Evolutionary conservation across 2,113 vertebrate genomes (phyloP).

Genomic region (Pelobates fuscus): DNA sequence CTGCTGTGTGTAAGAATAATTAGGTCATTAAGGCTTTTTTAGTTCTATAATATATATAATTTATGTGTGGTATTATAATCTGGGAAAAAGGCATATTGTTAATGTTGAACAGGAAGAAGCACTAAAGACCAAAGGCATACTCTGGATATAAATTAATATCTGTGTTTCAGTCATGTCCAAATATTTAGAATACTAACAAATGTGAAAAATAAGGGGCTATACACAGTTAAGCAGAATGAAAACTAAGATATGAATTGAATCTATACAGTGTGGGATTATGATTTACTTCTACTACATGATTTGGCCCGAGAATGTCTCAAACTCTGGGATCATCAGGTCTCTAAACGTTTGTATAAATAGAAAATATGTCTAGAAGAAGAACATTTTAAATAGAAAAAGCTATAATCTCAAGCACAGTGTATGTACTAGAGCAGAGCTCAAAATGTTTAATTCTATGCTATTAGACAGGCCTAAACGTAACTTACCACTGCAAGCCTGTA

Average conservation of each 20-base stretch:
- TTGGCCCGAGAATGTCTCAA: too few relatives aligned
- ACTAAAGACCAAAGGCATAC: conserved; percentile 34
- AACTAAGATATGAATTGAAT: background rate
- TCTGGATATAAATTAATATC: conserved; percentile 33
- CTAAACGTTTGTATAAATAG: too few relatives aligned
- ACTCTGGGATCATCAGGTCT: too few relatives aligned
- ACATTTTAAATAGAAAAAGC: too few relatives aligned
- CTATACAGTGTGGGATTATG: background rate
- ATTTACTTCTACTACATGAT: background rate
- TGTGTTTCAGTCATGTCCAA: conserved; percentile 7
- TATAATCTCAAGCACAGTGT: too few relatives aligned
- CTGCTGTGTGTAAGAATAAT: conserved; percentile 24
- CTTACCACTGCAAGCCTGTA: too few relatives aligned
- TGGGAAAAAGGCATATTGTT: conserved; percentile 29
- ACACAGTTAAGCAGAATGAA: too few relatives aligned
- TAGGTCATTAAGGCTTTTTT: conserved; percentile 30
- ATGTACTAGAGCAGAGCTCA: too few relatives aligned
- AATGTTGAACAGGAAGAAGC: conserved; percentile 34
- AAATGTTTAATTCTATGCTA: too few relatives aligned
- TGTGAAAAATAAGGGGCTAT: conserved; percentile 9
- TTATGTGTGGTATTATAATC: conserved; percentile 44
- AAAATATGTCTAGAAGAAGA: too few relatives aligned
- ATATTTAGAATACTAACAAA: conserved; percentile 44
- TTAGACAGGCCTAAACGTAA: too few relatives aligned
- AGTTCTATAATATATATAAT: conserved; percentile 27